Evolutionary conservation across 2,113 vertebrate species (phyloP).

Genomic region (Stigmatopora argus): DNA sequence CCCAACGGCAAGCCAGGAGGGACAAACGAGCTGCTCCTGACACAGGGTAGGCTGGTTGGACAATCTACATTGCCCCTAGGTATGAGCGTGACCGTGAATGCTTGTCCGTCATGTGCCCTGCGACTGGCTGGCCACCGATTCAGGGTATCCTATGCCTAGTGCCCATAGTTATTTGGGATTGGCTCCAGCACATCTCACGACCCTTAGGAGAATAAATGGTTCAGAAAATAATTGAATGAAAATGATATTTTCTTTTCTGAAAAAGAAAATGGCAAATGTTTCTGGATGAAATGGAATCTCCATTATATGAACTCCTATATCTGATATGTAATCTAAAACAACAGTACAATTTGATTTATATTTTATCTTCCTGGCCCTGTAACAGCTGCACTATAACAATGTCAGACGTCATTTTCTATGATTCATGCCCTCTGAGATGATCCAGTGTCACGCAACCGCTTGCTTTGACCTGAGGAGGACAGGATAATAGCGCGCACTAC

Average conservation of each 20-base stretch:
- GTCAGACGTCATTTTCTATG: constrained; percentile 47
- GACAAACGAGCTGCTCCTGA: too few relatives aligned
- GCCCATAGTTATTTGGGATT: too few relatives aligned
- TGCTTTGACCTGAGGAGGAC: constrained; percentile 17
- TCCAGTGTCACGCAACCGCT: constrained; percentile 36
- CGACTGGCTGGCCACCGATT: too few relatives aligned
- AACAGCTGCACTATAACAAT: constrained; percentile 40
- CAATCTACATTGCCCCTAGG: too few relatives aligned
- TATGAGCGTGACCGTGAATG: too few relatives aligned
- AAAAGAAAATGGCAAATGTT: neutral
- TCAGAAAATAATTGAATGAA: too few relatives aligned
- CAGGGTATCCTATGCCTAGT: too few relatives aligned
- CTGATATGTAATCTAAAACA: constrained; percentile 23
- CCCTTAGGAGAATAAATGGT: too few relatives aligned
- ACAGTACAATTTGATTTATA: constrained; percentile 33
- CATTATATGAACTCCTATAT: constrained; percentile 12
- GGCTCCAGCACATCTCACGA: too few relatives aligned
- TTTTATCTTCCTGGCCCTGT: constrained; percentile 21
- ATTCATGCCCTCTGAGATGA: constrained; percentile 44
- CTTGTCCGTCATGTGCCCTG: too few relatives aligned
- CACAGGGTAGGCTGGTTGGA: too few relatives aligned
- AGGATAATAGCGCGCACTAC: constrained; percentile 21
- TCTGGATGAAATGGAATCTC: constrained; percentile 4
- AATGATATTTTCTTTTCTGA: neutral
- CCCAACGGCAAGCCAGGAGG: too few relatives aligned